Evolutionary conservation across 2,113 vertebrate genomes (phyloP).

Genomic region (Procavia capensis): DNA sequence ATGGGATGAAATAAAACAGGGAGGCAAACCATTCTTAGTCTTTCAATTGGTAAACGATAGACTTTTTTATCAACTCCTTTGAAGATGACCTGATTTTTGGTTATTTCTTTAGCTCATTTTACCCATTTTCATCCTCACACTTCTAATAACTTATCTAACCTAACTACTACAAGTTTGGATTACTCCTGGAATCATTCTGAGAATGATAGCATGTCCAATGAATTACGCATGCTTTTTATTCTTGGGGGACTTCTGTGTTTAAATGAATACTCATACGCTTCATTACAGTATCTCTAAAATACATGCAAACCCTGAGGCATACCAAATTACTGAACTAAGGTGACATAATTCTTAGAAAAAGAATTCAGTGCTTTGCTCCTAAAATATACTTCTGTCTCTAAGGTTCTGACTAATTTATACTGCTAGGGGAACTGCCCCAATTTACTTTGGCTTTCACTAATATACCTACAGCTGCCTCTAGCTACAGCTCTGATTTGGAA

Average conservation of each 20-base stretch:
- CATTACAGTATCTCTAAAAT: constrained; percentile 81
- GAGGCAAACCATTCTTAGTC: neutral
- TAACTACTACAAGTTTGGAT: neutral
- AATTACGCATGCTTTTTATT: constrained; percentile 77
- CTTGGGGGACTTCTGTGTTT: constrained; percentile 75
- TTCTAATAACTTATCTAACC: constrained; percentile 65
- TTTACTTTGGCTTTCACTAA: constrained; percentile 75
- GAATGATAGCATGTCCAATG: constrained; percentile 66
- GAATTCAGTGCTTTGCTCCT: constrained; percentile 65
- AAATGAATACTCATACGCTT: constrained; percentile 80
- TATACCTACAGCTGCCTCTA: constrained; percentile 61
- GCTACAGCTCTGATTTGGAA: constrained; percentile 61
- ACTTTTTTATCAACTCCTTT: constrained; percentile 9
- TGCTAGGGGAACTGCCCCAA: constrained; percentile 79
- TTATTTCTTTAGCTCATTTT: constrained; percentile 56
- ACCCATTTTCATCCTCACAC: constrained; percentile 31
- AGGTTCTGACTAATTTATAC: constrained; percentile 81
- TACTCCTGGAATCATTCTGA: constrained; percentile 58
- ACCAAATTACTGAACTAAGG: constrained; percentile 83
- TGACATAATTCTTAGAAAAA: constrained; percentile 82
- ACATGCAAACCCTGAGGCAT: constrained; percentile 79
- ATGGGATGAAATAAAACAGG: neutral
- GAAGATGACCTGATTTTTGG: constrained; percentile 66
- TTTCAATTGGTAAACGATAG: neutral
- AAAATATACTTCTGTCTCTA: constrained; percentile 78